A percentile compares a stretch with the other conserved stretches of the same genome.
Conservation (phyloP, 2,797 vertebrate species). For the Typhlichthys eigenmanni region DNA sequence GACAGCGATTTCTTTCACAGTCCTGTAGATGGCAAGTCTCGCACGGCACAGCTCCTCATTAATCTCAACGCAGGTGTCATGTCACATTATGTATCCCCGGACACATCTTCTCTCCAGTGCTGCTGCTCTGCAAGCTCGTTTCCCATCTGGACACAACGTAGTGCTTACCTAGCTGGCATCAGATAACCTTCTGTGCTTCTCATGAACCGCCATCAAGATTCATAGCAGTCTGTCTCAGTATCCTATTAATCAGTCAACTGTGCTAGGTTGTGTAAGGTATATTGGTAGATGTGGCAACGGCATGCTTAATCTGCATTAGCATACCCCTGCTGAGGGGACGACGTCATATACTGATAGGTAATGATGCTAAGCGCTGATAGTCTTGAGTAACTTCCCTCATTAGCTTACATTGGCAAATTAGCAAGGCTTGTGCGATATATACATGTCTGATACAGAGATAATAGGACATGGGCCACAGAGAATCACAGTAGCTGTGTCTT, state of each 20-base stretch:
- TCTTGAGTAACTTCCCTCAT: conserved; percentile 27
- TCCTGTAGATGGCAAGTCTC: conserved; percentile 56
- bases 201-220: conserved; percentile 7
- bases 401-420: conserved; percentile 25
- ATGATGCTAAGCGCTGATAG: no score
- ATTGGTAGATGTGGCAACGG: conserved; percentile 30
- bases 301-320: no score
- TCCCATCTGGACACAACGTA: conserved; percentile 55
- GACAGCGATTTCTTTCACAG: conserved; percentile 34
- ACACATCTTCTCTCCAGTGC: conserved; percentile 37
- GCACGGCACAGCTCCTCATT: conserved; percentile 17
- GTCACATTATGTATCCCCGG: conserved; percentile 39
- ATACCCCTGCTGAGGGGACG: no score
- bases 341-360: no score
- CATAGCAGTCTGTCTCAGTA: conserved; percentile 14
- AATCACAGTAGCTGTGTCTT: conserved; percentile 11
- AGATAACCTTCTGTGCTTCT: conserved; percentile 12
- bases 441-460: conserved; percentile 15
- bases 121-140: conserved; percentile 34
- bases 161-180: conserved; percentile 19
- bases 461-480: conserved; percentile 39
- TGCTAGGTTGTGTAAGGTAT: conserved; percentile 20
- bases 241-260: conserved; percentile 12
- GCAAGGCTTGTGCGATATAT: conserved; percentile 16
- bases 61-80: conserved; percentile 55